Conservation (phyloP, 2,797 vertebrate species). For the Leucoraja ocellata region DNA sequence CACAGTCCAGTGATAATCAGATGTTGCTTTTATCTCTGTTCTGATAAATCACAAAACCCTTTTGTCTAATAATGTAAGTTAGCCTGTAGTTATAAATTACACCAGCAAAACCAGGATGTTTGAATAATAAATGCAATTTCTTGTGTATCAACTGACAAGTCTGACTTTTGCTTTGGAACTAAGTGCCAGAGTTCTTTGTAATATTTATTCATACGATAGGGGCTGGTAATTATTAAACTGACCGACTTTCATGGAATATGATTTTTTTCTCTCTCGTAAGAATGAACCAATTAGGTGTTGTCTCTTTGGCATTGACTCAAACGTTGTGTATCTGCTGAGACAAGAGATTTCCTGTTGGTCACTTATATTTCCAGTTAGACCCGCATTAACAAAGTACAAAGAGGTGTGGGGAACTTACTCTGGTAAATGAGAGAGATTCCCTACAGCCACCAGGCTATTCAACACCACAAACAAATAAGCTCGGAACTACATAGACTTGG, state of each 20-base stretch:
- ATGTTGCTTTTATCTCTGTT: background rate
- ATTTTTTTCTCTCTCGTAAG: background rate
- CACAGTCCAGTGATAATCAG: background rate
- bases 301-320: background rate
- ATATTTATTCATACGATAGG: background rate
- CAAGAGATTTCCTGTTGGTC: background rate
- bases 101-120: background rate
- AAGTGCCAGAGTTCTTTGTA: slow-evolving; percentile 8
- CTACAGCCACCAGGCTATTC: too few relatives aligned
- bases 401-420: background rate
- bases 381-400: background rate
- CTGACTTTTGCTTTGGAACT: slow-evolving; percentile 8
- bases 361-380: background rate
- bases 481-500: too few relatives aligned
- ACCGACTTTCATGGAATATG: background rate
- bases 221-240: slow-evolving; percentile 6
- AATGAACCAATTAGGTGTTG: background rate
- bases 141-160: background rate
- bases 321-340: background rate
- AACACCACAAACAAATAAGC: too few relatives aligned
- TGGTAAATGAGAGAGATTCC: background rate
- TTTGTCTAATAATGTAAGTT: background rate
- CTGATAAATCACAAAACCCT: background rate
- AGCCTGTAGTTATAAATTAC: background rate
- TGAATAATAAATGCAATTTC: slow-evolving; percentile 21